A percentile compares a stretch with the other conserved stretches of the same genome.
phyloP scores from a whole-genome alignment of 2,888 invertebrate species.

The Meteorus cinctellus region DNA sequence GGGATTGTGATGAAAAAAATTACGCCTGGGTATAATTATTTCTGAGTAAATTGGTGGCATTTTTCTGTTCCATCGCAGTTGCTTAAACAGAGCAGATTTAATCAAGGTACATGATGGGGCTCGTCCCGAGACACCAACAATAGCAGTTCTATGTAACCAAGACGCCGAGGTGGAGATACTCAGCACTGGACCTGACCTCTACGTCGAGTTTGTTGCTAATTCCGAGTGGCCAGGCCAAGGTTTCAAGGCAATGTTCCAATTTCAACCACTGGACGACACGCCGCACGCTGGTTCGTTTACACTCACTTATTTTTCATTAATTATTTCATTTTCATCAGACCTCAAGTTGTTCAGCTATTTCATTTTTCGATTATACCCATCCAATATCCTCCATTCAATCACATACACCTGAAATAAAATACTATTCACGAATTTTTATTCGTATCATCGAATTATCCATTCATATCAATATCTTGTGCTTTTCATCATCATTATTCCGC shows the following conservation, averaged over 20 bases:
- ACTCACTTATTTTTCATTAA: background rate
- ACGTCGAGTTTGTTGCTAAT: slow-evolving; percentile 89
- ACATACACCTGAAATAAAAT: no score
- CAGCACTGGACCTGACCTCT: slow-evolving; percentile 87
- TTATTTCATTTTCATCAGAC: background rate
- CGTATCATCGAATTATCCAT: no score
- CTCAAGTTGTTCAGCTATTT: background rate
- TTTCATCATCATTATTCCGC: no score
- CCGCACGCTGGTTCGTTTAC: slow-evolving; percentile 55
- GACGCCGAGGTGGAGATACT: slow-evolving; percentile 85
- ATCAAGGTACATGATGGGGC: slow-evolving; percentile 90
- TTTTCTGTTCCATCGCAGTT: slow-evolving; percentile 77
- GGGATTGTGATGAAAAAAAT: background rate
- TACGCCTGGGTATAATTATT: background rate
- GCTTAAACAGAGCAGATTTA: slow-evolving; percentile 87
- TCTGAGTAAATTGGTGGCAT: background rate
- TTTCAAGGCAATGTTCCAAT: slow-evolving; percentile 84
- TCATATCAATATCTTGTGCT: no score
- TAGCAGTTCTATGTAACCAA: slow-evolving; percentile 89
- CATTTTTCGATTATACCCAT: background rate
- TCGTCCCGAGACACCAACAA: slow-evolving; percentile 82
- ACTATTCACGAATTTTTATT: no score
- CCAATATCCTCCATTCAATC: no score
- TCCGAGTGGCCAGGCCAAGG: slow-evolving; percentile 86
- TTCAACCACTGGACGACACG: slow-evolving; percentile 79